phyloP scores from a whole-genome alignment of 2,113 vertebrate genomes.

The Pelecanoides urinatrix region DNA sequence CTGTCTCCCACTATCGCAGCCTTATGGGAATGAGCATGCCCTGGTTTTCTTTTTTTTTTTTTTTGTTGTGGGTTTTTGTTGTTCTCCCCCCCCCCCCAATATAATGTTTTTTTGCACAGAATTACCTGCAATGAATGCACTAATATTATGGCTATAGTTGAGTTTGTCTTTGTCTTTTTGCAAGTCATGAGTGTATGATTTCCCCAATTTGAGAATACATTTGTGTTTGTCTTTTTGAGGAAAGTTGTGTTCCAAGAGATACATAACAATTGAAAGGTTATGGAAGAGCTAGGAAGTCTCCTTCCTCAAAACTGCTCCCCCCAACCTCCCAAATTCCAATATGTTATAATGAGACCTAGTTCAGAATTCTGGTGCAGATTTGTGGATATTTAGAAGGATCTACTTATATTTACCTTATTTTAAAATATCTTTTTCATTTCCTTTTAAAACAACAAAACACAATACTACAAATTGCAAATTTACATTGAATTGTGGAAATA shows the following conservation, averaged over 20 bases:
- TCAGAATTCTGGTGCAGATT: background rate
- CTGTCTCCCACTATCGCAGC: background rate
- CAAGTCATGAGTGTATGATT: background rate
- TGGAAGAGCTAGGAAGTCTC: background rate
- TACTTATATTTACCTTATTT: background rate
- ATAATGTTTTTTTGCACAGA: background rate
- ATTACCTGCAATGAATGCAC: background rate
- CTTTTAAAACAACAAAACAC: background rate
- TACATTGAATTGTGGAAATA: background rate
- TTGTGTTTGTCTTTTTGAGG: background rate
- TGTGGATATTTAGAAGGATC: background rate
- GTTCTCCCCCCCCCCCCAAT: no score
- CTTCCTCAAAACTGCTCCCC: background rate
- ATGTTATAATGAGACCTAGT: background rate
- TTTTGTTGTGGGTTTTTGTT: background rate
- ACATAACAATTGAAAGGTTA: background rate
- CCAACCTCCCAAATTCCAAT: background rate
- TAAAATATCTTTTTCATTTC: background rate
- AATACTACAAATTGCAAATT: background rate
- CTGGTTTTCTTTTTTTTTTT: background rate
- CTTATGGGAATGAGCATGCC: background rate
- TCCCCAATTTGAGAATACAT: background rate
- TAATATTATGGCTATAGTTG: background rate
- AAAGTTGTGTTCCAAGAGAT: background rate
- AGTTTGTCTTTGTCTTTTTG: background rate